Conservation (phyloP, 2,113 vertebrate species). For the Apodemus speciosus region DNA sequence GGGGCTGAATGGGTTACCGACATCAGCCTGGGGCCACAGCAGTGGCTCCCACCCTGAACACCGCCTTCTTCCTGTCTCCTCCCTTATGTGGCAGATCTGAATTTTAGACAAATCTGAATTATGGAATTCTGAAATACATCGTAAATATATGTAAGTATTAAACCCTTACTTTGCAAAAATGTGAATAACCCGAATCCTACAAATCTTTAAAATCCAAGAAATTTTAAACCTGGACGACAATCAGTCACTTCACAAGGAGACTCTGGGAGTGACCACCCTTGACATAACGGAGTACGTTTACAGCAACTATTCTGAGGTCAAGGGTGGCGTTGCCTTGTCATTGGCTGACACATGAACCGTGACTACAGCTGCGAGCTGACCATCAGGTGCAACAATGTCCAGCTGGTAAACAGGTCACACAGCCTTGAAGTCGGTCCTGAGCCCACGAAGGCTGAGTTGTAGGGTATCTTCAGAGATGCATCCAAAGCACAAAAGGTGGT, state of each 20-base stretch:
- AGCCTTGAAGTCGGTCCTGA: background rate
- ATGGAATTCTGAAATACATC: background rate
- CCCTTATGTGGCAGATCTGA: background rate
- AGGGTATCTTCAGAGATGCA: background rate
- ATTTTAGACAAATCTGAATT: background rate
- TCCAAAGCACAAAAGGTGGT: background rate
- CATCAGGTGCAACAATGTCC: background rate
- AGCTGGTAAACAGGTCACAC: background rate
- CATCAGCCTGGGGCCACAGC: background rate
- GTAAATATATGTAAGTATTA: slow-evolving; percentile 5
- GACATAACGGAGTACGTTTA: background rate
- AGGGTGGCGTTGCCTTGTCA: background rate
- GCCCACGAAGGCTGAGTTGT: accelerated
- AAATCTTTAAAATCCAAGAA: slow-evolving; percentile 40
- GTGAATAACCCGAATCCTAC: background rate
- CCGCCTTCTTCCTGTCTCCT: background rate
- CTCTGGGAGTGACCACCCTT: background rate
- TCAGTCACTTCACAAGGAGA: background rate
- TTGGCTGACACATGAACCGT: background rate
- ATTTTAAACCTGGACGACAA: background rate
- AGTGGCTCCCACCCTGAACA: background rate
- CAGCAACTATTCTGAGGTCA: background rate
- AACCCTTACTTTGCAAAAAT: background rate
- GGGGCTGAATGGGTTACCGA: background rate
- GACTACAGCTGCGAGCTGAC: background rate